Evolutionary conservation across 2,888 invertebrate species (phyloP).

Genomic region (Lasiommata megera): DNA sequence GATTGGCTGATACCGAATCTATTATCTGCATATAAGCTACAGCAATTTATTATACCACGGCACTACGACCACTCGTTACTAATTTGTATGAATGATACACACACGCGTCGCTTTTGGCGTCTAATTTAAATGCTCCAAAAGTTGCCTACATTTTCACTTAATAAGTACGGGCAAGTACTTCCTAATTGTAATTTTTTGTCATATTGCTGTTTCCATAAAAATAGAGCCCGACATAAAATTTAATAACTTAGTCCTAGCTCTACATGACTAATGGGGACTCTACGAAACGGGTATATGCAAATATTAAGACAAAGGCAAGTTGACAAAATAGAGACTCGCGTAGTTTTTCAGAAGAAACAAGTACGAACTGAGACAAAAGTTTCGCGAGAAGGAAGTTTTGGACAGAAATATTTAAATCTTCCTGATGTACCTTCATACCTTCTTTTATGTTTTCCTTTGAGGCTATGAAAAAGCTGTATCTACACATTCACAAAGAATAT

Average conservation of each 20-base stretch:
- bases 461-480: neutral
- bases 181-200: neutral
- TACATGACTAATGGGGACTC: neutral
- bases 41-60: too few relatives aligned
- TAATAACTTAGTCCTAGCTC: neutral
- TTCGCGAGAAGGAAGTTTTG: constrained; percentile 17
- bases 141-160: neutral
- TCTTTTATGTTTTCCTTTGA: neutral
- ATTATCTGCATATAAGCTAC: too few relatives aligned
- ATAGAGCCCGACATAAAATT: neutral
- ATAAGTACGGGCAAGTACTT: neutral
- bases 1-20: too few relatives aligned
- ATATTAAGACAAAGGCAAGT: constrained; percentile 1
- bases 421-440: neutral
- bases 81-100: too few relatives aligned
- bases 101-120: too few relatives aligned
- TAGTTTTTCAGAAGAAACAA: constrained; percentile 13
- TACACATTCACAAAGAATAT: neutral
- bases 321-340: constrained; percentile 2
- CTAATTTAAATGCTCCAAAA: neutral
- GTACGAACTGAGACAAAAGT: constrained; percentile 20
- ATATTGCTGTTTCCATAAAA: neutral
- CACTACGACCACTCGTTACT: too few relatives aligned
- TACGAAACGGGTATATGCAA: neutral
- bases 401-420: neutral